Evolutionary conservation across 2,888 invertebrate genomes (phyloP).

Genomic region (Melanophora roralis): DNA sequence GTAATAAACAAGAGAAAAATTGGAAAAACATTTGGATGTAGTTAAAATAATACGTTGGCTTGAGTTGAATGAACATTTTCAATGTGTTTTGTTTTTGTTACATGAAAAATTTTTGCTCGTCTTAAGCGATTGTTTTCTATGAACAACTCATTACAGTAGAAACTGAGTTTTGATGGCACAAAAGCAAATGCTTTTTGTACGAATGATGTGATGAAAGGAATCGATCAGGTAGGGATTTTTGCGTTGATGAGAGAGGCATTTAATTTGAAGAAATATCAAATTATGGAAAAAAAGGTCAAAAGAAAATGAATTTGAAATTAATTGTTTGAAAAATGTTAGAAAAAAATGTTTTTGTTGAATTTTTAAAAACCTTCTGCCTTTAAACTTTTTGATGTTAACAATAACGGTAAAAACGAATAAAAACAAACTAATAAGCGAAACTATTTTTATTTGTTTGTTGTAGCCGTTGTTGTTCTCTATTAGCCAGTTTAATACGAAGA

Average conservation of each 20-base stretch:
- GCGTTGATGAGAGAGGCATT: conserved; percentile 45
- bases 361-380: conserved; percentile 21
- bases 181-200: conserved; percentile 1
- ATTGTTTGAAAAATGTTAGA: conserved; percentile 53
- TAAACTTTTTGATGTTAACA: conserved; percentile 3
- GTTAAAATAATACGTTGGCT: not conserved
- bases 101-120: too few species aligned
- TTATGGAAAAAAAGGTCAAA: conserved; percentile 51
- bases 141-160: not conserved
- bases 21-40: conserved; percentile 24
- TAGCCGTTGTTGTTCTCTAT: conserved; percentile 2
- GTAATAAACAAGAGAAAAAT: not conserved
- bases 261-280: conserved; percentile 36
- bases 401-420: conserved; percentile 25
- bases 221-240: conserved; percentile 44
- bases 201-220: conserved; percentile 68
- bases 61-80: too few species aligned
- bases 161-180: conserved; percentile 55
- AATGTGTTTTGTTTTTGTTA: too few species aligned
- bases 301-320: conserved; percentile 59
- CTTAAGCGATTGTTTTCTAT: too few species aligned
- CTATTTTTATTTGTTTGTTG: not conserved
- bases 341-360: not conserved
- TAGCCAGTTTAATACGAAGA: conserved; percentile 19
- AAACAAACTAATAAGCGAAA: conserved; percentile 40